Evolutionary conservation across 2,797 vertebrate species (phyloP).

Genomic region (Anableps anableps): DNA sequence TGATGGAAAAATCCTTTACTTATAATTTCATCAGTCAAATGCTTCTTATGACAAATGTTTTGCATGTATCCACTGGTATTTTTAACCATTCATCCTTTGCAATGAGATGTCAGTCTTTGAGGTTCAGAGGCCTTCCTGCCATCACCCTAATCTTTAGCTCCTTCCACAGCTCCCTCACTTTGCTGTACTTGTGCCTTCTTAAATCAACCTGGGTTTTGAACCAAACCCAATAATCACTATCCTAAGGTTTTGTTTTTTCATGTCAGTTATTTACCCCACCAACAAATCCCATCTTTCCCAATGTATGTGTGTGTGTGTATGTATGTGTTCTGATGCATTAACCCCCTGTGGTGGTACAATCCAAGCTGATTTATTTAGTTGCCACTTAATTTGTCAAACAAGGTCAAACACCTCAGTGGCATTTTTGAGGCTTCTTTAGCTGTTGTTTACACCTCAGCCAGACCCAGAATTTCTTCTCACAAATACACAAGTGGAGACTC

Average conservation of each 20-base stretch:
- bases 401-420: constrained; percentile 62
- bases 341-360: constrained; percentile 46
- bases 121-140: background rate
- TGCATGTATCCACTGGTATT: background rate
- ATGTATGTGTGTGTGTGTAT: background rate
- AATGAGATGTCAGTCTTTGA: background rate
- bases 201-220: background rate
- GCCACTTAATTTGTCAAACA: constrained; percentile 71
- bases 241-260: background rate
- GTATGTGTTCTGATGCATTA: constrained; percentile 22
- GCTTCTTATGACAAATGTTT: background rate
- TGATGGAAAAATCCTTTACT: background rate
- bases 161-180: background rate
- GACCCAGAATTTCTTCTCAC: constrained; percentile 47
- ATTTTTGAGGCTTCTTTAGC: constrained; percentile 58
- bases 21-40: background rate
- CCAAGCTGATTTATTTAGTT: constrained; percentile 66
- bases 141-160: background rate
- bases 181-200: background rate
- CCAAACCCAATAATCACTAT: background rate
- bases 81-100: background rate
- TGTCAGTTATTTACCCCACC: background rate
- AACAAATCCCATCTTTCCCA: background rate
- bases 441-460: constrained; percentile 54
- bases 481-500: constrained; percentile 32